These are phyloP conservation scores for Drosophila barbarae DNA, from an alignment of 2,888 invertebrate species.

Conservation along the genomic window DNA sequence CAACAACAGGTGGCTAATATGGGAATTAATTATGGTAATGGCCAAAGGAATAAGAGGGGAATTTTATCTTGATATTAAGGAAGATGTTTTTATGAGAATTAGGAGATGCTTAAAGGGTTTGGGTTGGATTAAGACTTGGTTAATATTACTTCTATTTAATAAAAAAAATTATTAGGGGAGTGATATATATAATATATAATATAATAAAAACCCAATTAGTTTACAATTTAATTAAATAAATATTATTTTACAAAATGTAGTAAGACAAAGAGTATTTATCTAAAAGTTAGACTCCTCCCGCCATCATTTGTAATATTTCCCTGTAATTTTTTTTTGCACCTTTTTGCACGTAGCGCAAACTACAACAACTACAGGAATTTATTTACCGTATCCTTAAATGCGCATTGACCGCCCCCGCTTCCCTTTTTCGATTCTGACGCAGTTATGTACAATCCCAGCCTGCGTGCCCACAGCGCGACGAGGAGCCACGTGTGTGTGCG, in stretches of 20 bases:
- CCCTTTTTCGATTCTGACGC: constrained; percentile 50
- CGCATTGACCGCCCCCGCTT: constrained; percentile 48
- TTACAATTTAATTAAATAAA: neutral
- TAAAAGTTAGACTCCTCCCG: too few species aligned
- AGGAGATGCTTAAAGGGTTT: neutral
- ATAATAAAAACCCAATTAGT: neutral
- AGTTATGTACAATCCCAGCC: constrained; percentile 52
- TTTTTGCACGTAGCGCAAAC: constrained; percentile 42
- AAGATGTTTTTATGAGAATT: neutral
- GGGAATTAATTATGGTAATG: constrained; percentile 5
- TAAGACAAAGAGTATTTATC: neutral
- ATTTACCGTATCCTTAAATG: constrained; percentile 61
- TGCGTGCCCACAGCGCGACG: constrained; percentile 20
- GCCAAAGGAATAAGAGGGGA: too few species aligned
- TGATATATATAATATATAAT: too few species aligned
- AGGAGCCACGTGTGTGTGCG: constrained; percentile 30
- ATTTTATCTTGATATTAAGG: neutral
- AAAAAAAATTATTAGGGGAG: too few species aligned
- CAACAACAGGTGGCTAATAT: constrained; percentile 4
- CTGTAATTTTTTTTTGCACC: constrained; percentile 12
- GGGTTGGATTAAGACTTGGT: too few species aligned
- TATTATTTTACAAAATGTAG: neutral
- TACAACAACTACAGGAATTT: constrained; percentile 40
- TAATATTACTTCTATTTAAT: neutral
- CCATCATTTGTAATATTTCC: constrained; percentile 21